Conservation (phyloP, 2,888 invertebrate genomes). For the Cactoblastis cactorum region DNA sequence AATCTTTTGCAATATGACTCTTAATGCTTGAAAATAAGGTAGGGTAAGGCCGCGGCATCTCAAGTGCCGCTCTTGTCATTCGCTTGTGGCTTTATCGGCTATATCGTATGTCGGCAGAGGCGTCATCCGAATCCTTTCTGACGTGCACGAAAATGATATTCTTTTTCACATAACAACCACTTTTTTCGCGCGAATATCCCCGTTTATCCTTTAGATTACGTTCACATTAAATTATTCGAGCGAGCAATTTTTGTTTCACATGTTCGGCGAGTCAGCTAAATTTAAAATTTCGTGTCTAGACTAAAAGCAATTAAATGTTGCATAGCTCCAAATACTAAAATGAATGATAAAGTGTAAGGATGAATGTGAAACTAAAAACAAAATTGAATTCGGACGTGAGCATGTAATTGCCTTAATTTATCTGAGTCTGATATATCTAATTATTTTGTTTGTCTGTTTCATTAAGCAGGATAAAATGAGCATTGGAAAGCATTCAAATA, state of each 20-base stretch:
- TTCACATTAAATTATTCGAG: constrained; percentile 13
- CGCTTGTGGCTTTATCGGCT: constrained; percentile 36
- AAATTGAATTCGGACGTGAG: background rate
- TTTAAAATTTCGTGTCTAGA: background rate
- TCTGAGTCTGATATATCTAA: background rate
- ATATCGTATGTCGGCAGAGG: constrained; percentile 31
- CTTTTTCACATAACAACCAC: constrained; percentile 28
- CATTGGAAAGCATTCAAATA: too few species aligned
- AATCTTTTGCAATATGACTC: constrained; percentile 8
- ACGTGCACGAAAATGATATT: constrained; percentile 33
- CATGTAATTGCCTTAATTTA: background rate
- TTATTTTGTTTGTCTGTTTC: background rate
- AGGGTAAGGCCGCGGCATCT: background rate
- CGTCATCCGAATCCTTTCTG: constrained; percentile 34
- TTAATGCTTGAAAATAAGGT: constrained; percentile 8
- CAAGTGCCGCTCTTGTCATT: constrained; percentile 36
- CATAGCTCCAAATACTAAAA: background rate
- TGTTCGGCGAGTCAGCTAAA: background rate
- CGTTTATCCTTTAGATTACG: constrained; percentile 20
- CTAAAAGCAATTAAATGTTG: constrained; percentile 4
- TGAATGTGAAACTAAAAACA: background rate
- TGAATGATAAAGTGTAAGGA: background rate
- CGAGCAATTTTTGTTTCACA: constrained; percentile 9
- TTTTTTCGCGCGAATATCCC: constrained; percentile 22
- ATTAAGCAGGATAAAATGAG: too few species aligned